Percentiles rank a stretch among this genome's conserved stretches.
These are phyloP conservation scores for Caranx melampygus DNA, from an alignment of 2,113 vertebrate species.

Conservation along the genomic window DNA sequence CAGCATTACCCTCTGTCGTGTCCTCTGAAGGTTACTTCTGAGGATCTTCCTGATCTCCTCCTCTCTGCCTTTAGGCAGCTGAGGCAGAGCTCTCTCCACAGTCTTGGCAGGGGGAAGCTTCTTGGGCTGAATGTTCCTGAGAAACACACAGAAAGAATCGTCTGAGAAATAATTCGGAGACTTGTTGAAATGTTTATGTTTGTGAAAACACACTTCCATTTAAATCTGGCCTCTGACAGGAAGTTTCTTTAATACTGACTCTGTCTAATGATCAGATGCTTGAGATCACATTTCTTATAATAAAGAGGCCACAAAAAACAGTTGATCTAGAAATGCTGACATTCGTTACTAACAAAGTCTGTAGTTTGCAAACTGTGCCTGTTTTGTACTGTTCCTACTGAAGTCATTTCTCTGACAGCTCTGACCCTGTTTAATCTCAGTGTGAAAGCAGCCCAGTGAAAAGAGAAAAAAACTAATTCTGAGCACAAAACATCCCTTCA, in stretches of 20 bases:
- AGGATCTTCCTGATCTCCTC: conserved; percentile 98
- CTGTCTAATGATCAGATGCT: background rate
- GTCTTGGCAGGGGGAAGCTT: conserved; percentile 68
- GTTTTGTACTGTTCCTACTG: background rate
- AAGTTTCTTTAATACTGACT: background rate
- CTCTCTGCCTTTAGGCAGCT: conserved; percentile 92
- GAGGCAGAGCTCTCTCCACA: conserved; percentile 85
- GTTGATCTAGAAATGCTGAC: background rate
- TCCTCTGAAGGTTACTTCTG: conserved; percentile 94
- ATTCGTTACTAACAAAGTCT: background rate
- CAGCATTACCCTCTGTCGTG: conserved; percentile 91
- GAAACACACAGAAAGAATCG: background rate
- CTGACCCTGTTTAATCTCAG: background rate
- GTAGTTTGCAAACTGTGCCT: background rate
- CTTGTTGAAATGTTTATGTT: background rate
- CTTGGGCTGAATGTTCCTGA: conserved; percentile 94
- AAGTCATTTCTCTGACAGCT: background rate
- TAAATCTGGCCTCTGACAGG: background rate
- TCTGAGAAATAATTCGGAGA: background rate
- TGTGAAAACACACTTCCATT: background rate
- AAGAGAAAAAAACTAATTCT: background rate
- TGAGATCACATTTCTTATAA: background rate
- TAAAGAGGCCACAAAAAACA: background rate
- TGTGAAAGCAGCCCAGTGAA: background rate
- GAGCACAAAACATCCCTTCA: too few relatives aligned